Conservation (phyloP, 2,888 invertebrate species). For the Rhodophaea formosa region DNA sequence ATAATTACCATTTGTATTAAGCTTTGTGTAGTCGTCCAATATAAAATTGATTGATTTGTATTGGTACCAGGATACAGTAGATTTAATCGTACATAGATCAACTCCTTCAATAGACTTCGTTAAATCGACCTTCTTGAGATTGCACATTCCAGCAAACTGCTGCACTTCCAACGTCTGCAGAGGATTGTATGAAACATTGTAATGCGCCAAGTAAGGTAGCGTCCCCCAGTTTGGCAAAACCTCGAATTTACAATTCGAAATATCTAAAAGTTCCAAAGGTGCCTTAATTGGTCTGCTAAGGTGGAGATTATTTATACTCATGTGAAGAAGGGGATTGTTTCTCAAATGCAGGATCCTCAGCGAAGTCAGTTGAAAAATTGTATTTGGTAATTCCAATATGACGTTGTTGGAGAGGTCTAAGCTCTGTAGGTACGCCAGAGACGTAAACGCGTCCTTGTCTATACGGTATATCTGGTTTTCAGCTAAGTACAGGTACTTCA, state of each 20-base stretch:
- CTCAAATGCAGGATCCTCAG: conserved; percentile 83
- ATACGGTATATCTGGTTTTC: conserved; percentile 81
- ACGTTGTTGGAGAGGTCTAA: conserved; percentile 81
- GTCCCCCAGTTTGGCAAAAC: conserved; percentile 82
- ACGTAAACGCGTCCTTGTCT: conserved; percentile 75
- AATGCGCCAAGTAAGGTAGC: conserved; percentile 78
- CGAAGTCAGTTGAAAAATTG: conserved; percentile 79
- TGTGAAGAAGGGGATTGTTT: conserved; percentile 72
- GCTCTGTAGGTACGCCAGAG: conserved; percentile 73
- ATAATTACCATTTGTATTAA: conserved; percentile 59
- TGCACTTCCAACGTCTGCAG: conserved; percentile 67
- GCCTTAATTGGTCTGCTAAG: conserved; percentile 79
- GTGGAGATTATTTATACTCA: conserved; percentile 53
- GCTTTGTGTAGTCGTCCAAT: conserved; percentile 57
- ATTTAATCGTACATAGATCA: conserved; percentile 52
- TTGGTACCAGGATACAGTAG: conserved; percentile 64
- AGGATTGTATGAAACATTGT: conserved; percentile 84
- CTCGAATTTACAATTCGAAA: conserved; percentile 81
- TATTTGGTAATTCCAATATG: conserved; percentile 69
- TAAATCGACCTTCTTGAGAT: conserved; percentile 80
- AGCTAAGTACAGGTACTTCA: conserved; percentile 78
- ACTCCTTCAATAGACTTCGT: conserved; percentile 56
- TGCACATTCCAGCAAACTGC: conserved; percentile 83
- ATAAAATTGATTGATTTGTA: conserved; percentile 53
- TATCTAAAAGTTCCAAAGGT: conserved; percentile 80